phyloP scores from a whole-genome alignment of 2,888 invertebrate species.

The Drosophila ustulata region DNA sequence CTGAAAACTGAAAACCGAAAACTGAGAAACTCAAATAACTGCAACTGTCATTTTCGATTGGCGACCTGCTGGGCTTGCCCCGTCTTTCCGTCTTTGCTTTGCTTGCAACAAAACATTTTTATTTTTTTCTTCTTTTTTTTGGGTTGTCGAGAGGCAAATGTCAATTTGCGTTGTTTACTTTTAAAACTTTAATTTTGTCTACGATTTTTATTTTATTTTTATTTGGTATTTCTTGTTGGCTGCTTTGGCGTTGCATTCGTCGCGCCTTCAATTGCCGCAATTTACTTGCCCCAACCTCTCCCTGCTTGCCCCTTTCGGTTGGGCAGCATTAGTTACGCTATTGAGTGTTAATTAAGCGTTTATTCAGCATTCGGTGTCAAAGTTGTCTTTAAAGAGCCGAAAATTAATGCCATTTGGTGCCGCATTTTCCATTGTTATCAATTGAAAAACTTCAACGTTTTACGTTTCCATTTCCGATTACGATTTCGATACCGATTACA shows the following conservation, averaged over 20 bases:
- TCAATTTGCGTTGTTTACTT: conserved; percentile 79
- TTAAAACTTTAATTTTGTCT: conserved; percentile 72
- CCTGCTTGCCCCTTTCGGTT: neutral
- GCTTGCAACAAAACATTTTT: conserved; percentile 52
- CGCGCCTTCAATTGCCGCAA: conserved; percentile 78
- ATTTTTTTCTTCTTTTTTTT: conserved; percentile 22
- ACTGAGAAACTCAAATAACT: conserved; percentile 59
- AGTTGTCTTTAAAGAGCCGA: conserved; percentile 75
- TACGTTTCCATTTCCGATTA: conserved; percentile 52
- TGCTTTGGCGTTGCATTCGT: conserved; percentile 73
- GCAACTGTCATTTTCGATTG: conserved; percentile 81
- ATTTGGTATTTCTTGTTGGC: conserved; percentile 3
- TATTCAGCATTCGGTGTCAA: conserved; percentile 78
- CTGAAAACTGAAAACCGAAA: conserved; percentile 20
- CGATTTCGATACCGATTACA: conserved; percentile 55
- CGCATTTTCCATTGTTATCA: conserved; percentile 73
- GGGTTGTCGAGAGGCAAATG: conserved; percentile 70
- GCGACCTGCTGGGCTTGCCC: conserved; percentile 80
- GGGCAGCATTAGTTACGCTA: conserved; percentile 63
- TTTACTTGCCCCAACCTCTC: conserved; percentile 40
- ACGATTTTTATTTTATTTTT: conserved; percentile 38
- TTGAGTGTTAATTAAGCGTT: conserved; percentile 82
- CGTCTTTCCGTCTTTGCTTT: conserved; percentile 31
- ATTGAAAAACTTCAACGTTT: conserved; percentile 52
- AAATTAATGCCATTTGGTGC: conserved; percentile 76